Conservation (phyloP, 2,888 invertebrate species). For the Ferdinandea cuprea region DNA sequence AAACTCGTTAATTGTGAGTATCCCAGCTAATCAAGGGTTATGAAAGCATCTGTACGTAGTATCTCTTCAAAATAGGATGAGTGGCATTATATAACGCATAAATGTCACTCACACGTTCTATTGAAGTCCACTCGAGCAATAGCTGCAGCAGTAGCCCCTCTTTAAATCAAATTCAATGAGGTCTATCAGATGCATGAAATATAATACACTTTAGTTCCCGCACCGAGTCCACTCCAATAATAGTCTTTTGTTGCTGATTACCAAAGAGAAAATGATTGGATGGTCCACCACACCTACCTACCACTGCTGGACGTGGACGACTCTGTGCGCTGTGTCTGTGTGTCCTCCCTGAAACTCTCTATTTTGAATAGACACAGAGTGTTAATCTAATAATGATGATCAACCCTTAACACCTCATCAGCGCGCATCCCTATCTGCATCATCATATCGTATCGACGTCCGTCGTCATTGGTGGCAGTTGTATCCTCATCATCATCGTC, state of each 20-base stretch:
- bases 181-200: slow-evolving; percentile 57
- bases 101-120: slow-evolving; percentile 71
- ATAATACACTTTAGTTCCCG: slow-evolving; percentile 32
- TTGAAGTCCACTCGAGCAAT: slow-evolving; percentile 66
- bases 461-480: slow-evolving; percentile 29
- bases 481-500: slow-evolving; percentile 51
- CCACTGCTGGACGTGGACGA: neutral
- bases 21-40: slow-evolving; percentile 60
- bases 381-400: slow-evolving; percentile 74
- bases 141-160: slow-evolving; percentile 33
- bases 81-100: slow-evolving; percentile 67
- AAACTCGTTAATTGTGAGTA: slow-evolving; percentile 62
- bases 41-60: slow-evolving; percentile 47
- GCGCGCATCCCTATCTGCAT: slow-evolving; percentile 63
- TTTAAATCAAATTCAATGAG: slow-evolving; percentile 67
- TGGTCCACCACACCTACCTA: slow-evolving; percentile 35
- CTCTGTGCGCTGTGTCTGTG: slow-evolving; percentile 10
- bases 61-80: slow-evolving; percentile 42
- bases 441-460: too few relatives aligned
- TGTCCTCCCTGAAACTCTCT: slow-evolving; percentile 42
- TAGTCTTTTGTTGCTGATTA: slow-evolving; percentile 71
- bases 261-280: slow-evolving; percentile 69
- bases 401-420: slow-evolving; percentile 75
- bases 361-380: slow-evolving; percentile 70
- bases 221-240: slow-evolving; percentile 46